Conservation (phyloP, 2,888 invertebrate species). For the Antheraea yamamai region DNA sequence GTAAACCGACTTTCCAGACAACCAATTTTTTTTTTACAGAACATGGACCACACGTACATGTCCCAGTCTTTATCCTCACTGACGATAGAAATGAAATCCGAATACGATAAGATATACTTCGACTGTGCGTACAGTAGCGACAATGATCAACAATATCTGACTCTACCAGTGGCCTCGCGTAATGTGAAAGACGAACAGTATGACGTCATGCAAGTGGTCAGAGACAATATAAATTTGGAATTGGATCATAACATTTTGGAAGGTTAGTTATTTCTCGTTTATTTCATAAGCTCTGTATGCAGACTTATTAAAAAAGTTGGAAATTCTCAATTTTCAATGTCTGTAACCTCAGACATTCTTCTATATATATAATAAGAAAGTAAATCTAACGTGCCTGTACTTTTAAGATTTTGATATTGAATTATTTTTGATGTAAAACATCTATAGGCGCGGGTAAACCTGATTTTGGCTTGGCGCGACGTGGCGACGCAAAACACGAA, state of each 20-base stretch:
- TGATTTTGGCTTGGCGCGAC: no score
- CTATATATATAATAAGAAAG: no score
- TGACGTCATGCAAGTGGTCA: conserved; percentile 52
- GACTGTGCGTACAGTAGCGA: conserved; percentile 53
- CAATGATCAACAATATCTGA: conserved; percentile 48
- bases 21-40: conserved; percentile 40
- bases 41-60: conserved; percentile 69
- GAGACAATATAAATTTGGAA: conserved; percentile 57
- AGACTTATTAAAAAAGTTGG: no score
- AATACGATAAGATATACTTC: conserved; percentile 68
- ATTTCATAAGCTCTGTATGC: neutral
- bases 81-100: conserved; percentile 49
- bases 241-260: conserved; percentile 60
- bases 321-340: no score
- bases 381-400: no score
- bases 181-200: conserved; percentile 60
- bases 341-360: no score
- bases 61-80: conserved; percentile 65
- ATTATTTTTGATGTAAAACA: no score
- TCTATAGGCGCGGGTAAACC: no score
- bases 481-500: no score
- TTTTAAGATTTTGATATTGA: no score
- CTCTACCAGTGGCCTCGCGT: conserved; percentile 34
- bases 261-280: conserved; percentile 41
- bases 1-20: no score